Evolutionary conservation across 2,888 invertebrate genomes (phyloP).

Genomic region (Plagodis dolabraria): DNA sequence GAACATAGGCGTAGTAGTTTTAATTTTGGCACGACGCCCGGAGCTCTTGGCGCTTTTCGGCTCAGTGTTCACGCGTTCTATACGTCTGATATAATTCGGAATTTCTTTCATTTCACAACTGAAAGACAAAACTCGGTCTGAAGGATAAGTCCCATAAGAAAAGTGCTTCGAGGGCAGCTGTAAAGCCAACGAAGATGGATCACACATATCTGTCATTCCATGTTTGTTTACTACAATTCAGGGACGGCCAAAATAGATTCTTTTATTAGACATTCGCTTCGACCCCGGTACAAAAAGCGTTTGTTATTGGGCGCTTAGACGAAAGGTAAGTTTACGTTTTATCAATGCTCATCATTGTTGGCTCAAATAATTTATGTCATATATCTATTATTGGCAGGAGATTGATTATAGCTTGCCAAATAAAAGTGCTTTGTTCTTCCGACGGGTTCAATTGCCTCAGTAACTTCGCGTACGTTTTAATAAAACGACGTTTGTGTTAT

Average conservation of each 20-base stretch:
- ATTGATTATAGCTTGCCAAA: constrained; percentile 65
- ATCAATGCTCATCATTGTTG: constrained; percentile 51
- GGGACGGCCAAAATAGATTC: constrained; percentile 75
- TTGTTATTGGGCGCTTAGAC: constrained; percentile 56
- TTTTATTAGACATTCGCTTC: constrained; percentile 72
- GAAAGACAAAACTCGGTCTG: constrained; percentile 31
- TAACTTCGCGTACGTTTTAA: constrained; percentile 48
- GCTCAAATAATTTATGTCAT: constrained; percentile 58
- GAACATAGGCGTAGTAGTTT: constrained; percentile 73
- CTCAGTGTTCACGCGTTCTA: constrained; percentile 62
- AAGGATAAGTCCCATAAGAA: constrained; percentile 33
- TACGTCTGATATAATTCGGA: constrained; percentile 59
- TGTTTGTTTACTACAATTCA: constrained; percentile 65
- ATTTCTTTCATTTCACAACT: constrained; percentile 46
- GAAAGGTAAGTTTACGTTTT: constrained; percentile 69
- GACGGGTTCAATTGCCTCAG: constrained; percentile 53
- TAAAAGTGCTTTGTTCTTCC: constrained; percentile 41
- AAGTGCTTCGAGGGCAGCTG: constrained; percentile 33
- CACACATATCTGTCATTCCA: constrained; percentile 39
- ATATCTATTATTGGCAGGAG: constrained; percentile 66
- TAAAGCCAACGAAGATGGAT: constrained; percentile 49
- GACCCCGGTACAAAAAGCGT: constrained; percentile 67
- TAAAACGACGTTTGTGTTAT: constrained; percentile 51
- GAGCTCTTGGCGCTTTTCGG: constrained; percentile 61
- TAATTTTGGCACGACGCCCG: constrained; percentile 80